Conservation (phyloP, 2,888 invertebrate genomes). For the Nowickia ferox region DNA sequence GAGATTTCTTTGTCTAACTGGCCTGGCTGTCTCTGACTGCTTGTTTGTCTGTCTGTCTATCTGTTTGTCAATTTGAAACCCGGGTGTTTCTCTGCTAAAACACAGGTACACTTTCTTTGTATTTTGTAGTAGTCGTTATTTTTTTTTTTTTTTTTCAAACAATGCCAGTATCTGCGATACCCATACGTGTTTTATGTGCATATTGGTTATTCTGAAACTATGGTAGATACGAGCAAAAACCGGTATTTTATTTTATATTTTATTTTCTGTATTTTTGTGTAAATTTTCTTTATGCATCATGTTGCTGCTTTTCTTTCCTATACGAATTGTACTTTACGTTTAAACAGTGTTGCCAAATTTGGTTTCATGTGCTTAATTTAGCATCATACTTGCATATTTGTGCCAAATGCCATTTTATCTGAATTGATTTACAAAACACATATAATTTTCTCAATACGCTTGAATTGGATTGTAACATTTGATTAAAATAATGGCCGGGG, state of each 20-base stretch:
- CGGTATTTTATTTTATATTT: constrained; percentile 53
- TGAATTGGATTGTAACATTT: too few species aligned
- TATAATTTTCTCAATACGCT: too few species aligned
- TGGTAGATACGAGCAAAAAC: constrained; percentile 50
- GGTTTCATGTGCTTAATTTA: too few species aligned
- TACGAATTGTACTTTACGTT: too few species aligned
- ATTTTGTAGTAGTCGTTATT: constrained; percentile 10
- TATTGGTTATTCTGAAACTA: constrained; percentile 53
- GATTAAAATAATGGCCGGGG: too few species aligned
- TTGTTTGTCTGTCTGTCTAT: background rate
- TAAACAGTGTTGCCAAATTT: too few species aligned
- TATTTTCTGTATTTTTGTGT: constrained; percentile 12
- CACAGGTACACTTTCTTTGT: constrained; percentile 45
- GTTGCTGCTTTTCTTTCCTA: constrained; percentile 40
- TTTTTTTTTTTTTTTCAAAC: constrained; percentile 9
- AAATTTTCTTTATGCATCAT: constrained; percentile 52
- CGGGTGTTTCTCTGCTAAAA: constrained; percentile 48
- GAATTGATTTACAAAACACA: too few species aligned
- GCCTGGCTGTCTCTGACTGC: background rate
- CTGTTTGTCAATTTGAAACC: constrained; percentile 23
- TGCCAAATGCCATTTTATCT: too few species aligned
- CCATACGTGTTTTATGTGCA: background rate
- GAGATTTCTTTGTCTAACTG: constrained; percentile 11
- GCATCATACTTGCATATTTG: too few species aligned
- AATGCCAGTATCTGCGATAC: constrained; percentile 47